A percentile compares a stretch with the other conserved stretches of the same genome.
Evolutionary conservation across 2,113 vertebrate genomes (phyloP).

Genomic region (Gallinago media): DNA sequence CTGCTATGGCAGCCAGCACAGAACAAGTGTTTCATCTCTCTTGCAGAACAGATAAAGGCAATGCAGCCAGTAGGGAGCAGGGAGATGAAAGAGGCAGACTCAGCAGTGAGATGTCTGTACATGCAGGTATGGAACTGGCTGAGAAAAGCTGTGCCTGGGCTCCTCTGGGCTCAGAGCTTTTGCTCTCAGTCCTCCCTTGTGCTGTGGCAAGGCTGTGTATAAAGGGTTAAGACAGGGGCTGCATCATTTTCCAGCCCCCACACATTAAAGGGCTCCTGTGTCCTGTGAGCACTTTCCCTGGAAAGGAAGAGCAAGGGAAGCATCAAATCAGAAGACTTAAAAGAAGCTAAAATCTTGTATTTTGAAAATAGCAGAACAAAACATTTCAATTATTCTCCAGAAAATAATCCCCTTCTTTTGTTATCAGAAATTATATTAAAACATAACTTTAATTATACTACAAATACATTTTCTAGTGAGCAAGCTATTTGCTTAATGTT

Average conservation of each 20-base stretch:
- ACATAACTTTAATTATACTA: background rate
- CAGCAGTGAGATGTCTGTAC: background rate
- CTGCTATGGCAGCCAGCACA: background rate
- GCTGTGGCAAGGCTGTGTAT: background rate
- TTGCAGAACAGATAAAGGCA: background rate
- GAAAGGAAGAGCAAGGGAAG: background rate
- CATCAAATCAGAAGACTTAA: background rate
- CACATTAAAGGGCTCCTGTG: background rate
- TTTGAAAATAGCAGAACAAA: background rate
- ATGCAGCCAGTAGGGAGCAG: background rate
- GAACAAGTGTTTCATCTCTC: background rate
- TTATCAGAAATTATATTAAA: background rate
- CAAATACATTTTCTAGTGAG: background rate
- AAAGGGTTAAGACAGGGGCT: background rate
- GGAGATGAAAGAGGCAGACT: background rate
- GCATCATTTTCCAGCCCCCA: background rate
- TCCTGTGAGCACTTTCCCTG: background rate
- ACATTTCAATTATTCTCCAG: background rate
- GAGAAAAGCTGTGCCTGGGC: background rate
- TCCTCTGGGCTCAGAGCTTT: rapidly evolving
- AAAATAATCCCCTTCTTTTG: background rate
- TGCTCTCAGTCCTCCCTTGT: rapidly evolving
- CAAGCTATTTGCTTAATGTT: background rate
- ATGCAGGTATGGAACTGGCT: background rate
- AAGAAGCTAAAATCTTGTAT: background rate